Base-by-base conservation (phyloP, 2,113 vertebrate species). In the Parus major region DNA sequence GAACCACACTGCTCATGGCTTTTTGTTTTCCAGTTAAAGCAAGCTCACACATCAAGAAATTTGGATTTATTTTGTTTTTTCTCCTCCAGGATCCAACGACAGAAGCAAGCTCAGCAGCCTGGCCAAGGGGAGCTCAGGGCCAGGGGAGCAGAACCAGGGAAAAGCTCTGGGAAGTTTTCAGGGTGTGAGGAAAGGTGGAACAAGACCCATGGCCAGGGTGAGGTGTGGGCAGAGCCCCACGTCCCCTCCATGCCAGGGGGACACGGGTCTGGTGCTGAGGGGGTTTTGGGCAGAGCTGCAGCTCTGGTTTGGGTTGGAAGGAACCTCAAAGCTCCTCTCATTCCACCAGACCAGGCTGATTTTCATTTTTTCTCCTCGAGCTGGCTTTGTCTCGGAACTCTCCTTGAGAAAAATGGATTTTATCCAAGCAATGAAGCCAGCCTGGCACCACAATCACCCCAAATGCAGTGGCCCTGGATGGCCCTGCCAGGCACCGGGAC, bases 391-490 rank as follows among this genome's bases (percentile, higher is more conserved):
- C 56, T 44, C 3, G 42, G 57, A 70, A 78, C 70, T 9, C 25
- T 28, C 53, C 36, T 44, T 6, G 13, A 60, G 27, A n/a, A 44
- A 71, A 81, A 15, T 0, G 12, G 42, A 9, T 55, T 86, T 68
- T 6, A 5, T 9, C 2, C 6, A 2, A 15, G 46, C 8, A 5
- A 16, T 3, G 16, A 9, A 1, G 33, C 39, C 2, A 42, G 42
- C 42, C 42, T 2, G 31, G 17, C 20, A 7, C 12, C 46, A 5
- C 53, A 8, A 1, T 17, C 20, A 23, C 50, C 69, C 60, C 79
- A 25, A 35, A 52, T 7, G 16, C 31, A 19, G 3, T 0, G 19
- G 53, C 61, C 13, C 16, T 20, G 7, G 6, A 4, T 2, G 61
- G 50, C 64, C 50, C 50, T 4, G 57, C 4, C 3, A 1, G 24